phyloP scores from a whole-genome alignment of 2,113 vertebrate genomes.

The Heterocephalus glaber region DNA sequence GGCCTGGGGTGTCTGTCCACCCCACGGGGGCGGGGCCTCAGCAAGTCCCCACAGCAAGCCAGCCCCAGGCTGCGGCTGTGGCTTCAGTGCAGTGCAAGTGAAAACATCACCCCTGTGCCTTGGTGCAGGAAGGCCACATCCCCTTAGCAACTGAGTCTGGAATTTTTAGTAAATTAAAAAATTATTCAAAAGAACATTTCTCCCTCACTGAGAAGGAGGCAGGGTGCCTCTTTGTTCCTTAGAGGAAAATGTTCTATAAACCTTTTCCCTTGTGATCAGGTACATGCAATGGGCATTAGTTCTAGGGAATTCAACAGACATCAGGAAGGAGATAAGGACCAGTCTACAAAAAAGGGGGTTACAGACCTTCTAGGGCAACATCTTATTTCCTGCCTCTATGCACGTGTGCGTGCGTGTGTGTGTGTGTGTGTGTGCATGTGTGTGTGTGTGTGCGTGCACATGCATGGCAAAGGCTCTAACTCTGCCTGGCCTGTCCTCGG shows the following conservation, averaged over 20 bases:
- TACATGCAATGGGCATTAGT: neutral
- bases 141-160: neutral
- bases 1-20: neutral
- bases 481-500: neutral
- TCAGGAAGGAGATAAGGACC: neutral
- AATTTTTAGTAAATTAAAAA: conserved; percentile 65
- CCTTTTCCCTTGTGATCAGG: conserved; percentile 1
- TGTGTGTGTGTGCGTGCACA: neutral
- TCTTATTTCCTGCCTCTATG: neutral
- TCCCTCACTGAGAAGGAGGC: conserved; percentile 39
- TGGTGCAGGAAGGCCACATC: neutral
- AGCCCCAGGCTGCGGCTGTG: neutral
- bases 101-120: neutral
- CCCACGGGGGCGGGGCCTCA: rapidly evolving
- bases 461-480: neutral
- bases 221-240: conserved; percentile 29
- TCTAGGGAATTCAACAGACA: conserved; percentile 5
- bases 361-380: neutral
- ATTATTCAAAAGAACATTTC: conserved; percentile 60
- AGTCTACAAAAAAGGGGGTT: neutral
- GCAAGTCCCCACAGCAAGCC: rapidly evolving
- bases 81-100: neutral
- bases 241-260: conserved; percentile 16
- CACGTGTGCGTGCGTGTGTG: too few relatives aligned
- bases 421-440: neutral